Conservation (phyloP, 2,888 invertebrate genomes). For the Tenthredo distinguenda region DNA sequence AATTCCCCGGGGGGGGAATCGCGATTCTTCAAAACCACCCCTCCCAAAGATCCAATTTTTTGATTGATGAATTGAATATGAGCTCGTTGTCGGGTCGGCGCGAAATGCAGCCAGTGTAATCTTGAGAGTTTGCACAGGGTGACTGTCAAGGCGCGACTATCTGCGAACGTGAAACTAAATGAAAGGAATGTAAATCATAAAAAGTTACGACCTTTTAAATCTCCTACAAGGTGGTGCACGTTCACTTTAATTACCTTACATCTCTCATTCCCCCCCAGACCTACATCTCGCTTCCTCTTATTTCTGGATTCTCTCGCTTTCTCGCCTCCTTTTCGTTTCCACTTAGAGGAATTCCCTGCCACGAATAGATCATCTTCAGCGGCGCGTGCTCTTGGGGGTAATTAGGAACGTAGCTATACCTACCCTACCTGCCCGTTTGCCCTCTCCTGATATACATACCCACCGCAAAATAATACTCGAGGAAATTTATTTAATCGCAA, state of each 20-base stretch:
- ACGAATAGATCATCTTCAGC: conserved; percentile 75
- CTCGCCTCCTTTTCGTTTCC: conserved; percentile 58
- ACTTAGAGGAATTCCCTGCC: conserved; percentile 66
- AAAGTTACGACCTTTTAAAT: conserved; percentile 79
- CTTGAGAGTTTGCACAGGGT: not conserved
- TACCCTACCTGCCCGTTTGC: not conserved
- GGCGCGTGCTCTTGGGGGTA: conserved; percentile 72
- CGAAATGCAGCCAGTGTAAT: conserved; percentile 1
- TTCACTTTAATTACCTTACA: conserved; percentile 77
- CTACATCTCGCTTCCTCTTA: conserved; percentile 66
- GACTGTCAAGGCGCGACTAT: conserved; percentile 41
- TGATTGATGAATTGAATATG: conserved; percentile 8
- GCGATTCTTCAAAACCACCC: not conserved
- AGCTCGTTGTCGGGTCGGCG: not conserved
- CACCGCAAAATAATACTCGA: conserved; percentile 58
- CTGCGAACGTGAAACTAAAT: conserved; percentile 75
- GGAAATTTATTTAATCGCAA: conserved; percentile 28
- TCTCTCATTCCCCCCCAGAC: conserved; percentile 72
- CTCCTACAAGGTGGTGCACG: conserved; percentile 78
- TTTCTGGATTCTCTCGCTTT: conserved; percentile 60
- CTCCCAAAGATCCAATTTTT: not conserved
- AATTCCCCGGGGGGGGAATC: not conserved
- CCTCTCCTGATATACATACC: conserved; percentile 44
- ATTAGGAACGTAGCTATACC: conserved; percentile 72
- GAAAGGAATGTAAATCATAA: conserved; percentile 78